These are phyloP conservation scores for Xylocopa sonorina DNA, from an alignment of 1,140 invertebrate genomes.

Conservation along the genomic window DNA sequence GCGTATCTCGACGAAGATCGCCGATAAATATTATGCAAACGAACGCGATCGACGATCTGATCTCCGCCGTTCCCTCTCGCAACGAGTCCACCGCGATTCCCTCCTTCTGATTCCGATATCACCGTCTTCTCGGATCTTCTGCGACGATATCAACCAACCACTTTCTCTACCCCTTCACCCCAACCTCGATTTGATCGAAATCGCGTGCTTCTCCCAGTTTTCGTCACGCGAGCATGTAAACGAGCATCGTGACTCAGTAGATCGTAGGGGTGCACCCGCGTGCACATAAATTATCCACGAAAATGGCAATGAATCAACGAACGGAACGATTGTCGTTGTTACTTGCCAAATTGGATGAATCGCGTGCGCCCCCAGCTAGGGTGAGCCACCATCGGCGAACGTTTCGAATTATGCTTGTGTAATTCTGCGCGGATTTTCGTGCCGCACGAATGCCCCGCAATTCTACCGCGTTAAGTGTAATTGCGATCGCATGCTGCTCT, in stretches of 20 bases:
- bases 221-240: slow-evolving; percentile 62
- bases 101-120: not conserved
- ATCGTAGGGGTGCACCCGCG: slow-evolving; percentile 35
- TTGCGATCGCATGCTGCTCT: slow-evolving; percentile 37
- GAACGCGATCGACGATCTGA: slow-evolving; percentile 42
- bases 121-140: slow-evolving; percentile 7
- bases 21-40: slow-evolving; percentile 63
- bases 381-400: slow-evolving; percentile 19
- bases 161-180: not conserved
- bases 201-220: slow-evolving; percentile 18
- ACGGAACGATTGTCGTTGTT: not conserved
- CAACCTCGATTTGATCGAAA: slow-evolving; percentile 4
- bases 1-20: slow-evolving; percentile 24
- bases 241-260: slow-evolving; percentile 59
- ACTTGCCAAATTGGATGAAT: slow-evolving; percentile 23
- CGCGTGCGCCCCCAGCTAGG: slow-evolving; percentile 8
- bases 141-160: slow-evolving; percentile 14
- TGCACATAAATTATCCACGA: slow-evolving; percentile 46
- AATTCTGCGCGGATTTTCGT: slow-evolving; percentile 52
- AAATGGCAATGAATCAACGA: not conserved
- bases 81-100: not conserved
- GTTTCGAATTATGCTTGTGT: slow-evolving; percentile 49
- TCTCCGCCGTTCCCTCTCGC: not conserved
- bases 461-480: slow-evolving; percentile 48
- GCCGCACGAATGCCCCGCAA: slow-evolving; percentile 49